Evolutionary conservation across 2,797 vertebrate species (phyloP).

Genomic region (Enteromius mattozi): DNA sequence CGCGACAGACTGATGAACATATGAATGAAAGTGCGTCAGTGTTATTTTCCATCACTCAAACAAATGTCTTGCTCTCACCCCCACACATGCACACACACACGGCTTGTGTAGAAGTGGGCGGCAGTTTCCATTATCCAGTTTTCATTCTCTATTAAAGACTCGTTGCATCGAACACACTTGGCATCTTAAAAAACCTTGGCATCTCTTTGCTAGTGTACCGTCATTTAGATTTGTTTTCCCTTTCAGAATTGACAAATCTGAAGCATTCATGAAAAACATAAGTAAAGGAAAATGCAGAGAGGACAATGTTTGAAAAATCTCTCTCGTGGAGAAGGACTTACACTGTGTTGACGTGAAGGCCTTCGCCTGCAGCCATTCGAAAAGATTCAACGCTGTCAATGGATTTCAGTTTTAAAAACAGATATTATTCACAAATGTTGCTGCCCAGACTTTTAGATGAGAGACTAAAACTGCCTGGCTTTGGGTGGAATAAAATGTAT

Average conservation of each 20-base stretch:
- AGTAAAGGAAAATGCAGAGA: neutral
- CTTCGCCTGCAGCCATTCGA: neutral
- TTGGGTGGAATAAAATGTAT: neutral
- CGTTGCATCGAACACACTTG: neutral
- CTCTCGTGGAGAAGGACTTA: slow-evolving; percentile 5
- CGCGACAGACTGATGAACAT: slow-evolving; percentile 11
- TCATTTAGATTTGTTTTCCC: neutral
- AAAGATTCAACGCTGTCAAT: neutral
- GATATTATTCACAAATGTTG: neutral
- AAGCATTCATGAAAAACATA: slow-evolving; percentile 23
- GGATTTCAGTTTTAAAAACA: slow-evolving; percentile 4
- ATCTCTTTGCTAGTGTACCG: neutral
- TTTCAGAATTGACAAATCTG: neutral
- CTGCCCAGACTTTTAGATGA: neutral
- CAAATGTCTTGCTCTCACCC: slow-evolving; percentile 10
- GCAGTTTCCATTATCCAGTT: slow-evolving; percentile 5
- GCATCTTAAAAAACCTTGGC: neutral
- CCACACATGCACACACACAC: neutral
- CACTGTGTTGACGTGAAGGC: neutral
- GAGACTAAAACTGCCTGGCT: neutral
- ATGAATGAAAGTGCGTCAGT: slow-evolving; percentile 14
- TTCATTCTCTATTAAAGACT: slow-evolving; percentile 27
- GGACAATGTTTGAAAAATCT: slow-evolving; percentile 2
- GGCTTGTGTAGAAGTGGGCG: neutral
- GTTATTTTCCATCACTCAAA: slow-evolving; percentile 27